Conservation (phyloP, 1,140 invertebrate genomes). For the Zaprionus davidi region DNA sequence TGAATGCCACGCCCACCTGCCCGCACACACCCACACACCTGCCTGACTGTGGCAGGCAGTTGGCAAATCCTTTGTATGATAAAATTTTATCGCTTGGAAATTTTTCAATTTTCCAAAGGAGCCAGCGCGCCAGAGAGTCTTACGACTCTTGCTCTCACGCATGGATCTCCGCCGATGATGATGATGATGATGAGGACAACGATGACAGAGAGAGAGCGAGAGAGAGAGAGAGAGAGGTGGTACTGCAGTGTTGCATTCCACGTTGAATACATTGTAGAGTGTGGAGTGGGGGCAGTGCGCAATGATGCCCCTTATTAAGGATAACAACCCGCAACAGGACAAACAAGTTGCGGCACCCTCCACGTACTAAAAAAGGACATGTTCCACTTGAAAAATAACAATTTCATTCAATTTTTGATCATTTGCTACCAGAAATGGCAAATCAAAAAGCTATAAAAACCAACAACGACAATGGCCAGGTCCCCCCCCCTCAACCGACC, state of each 20-base stretch:
- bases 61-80: slow-evolving; percentile 41
- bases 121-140: not conserved
- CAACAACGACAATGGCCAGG: slow-evolving; percentile 60
- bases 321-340: slow-evolving; percentile 78
- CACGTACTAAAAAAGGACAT: slow-evolving; percentile 66
- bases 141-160: not conserved
- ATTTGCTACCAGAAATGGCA: slow-evolving; percentile 83
- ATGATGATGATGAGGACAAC: too few species aligned
- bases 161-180: slow-evolving; percentile 23
- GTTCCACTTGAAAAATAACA: slow-evolving; percentile 82
- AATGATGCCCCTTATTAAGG: slow-evolving; percentile 71
- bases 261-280: not conserved
- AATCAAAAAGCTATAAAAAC: slow-evolving; percentile 82
- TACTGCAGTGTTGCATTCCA: slow-evolving; percentile 37
- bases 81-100: slow-evolving; percentile 76
- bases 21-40: not conserved
- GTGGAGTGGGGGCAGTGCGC: not conserved
- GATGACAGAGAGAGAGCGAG: not conserved
- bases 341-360: slow-evolving; percentile 37
- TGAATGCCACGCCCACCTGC: slow-evolving; percentile 41
- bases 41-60: not conserved
- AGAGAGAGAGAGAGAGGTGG: not conserved
- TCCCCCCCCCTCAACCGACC: not conserved
- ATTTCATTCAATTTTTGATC: slow-evolving; percentile 83
- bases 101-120: slow-evolving; percentile 70